Evolutionary conservation across 2,888 invertebrate species (phyloP).

Genomic region (Diarsia dahlii): DNA sequence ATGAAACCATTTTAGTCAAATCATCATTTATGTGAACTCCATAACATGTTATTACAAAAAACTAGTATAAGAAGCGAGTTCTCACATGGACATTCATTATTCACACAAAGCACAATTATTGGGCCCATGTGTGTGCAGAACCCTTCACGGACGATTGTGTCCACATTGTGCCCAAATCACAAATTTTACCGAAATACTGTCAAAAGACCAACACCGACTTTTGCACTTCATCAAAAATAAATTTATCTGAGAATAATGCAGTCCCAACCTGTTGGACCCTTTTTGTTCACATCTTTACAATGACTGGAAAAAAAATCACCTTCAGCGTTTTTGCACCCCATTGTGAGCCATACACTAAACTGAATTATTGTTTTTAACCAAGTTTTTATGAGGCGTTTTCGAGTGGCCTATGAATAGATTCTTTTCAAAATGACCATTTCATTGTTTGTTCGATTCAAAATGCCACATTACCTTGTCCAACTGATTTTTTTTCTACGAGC

Average conservation of each 20-base stretch:
- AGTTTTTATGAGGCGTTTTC: conserved; percentile 76
- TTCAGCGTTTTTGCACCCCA: conserved; percentile 72
- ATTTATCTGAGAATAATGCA: conserved; percentile 86
- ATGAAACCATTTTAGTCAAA: conserved; percentile 38
- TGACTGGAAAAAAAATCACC: conserved; percentile 73
- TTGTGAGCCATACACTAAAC: conserved; percentile 79
- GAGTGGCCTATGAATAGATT: conserved; percentile 80
- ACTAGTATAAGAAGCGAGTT: conserved; percentile 67
- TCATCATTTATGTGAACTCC: conserved; percentile 65
- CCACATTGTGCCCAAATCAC: conserved; percentile 82
- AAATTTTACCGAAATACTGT: conserved; percentile 81
- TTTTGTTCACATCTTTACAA: conserved; percentile 76
- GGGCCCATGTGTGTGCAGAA: conserved; percentile 88
- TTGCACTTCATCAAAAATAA: conserved; percentile 90
- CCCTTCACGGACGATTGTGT: conserved; percentile 82
- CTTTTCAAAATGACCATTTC: conserved; percentile 72
- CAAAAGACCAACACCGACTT: conserved; percentile 84
- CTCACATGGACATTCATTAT: conserved; percentile 84
- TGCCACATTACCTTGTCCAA: conserved; percentile 67
- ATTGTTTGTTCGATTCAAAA: conserved; percentile 71
- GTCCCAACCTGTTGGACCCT: conserved; percentile 81
- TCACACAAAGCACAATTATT: conserved; percentile 83
- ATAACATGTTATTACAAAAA: conserved; percentile 62
- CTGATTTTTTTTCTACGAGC: conserved; percentile 53
- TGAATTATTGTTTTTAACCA: conserved; percentile 87